Evolutionary conservation across 2,113 vertebrate species (phyloP), one percentile per base, ranked within the genome.

Genomic region (Okapia johnstoni): DNA sequence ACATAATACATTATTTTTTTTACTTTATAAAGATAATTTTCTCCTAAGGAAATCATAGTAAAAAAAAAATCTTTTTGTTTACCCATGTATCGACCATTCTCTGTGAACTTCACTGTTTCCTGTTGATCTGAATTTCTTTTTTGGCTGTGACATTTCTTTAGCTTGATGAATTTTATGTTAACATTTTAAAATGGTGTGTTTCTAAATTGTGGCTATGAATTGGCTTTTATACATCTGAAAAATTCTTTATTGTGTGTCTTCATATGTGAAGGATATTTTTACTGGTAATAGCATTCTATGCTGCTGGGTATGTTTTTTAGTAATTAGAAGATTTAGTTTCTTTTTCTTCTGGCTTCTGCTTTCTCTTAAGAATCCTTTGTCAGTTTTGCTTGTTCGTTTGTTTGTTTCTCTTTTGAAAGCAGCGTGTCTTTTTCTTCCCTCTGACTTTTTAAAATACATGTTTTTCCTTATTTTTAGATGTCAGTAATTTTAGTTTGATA

Each of bases 31-130:
- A 63, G 17, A 54, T 13, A 79, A 16, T 52, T 95, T 96, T 90
- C 46, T 52, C 90, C 36, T 70, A 70, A 88, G 55, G 76, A 88
- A 55, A 54, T 90, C 17, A 70, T 55, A 15, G 15, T 48, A 92
- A 92, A 43, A 88, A 88, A 90, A 95, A 93, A 60, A 40, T 66
- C 25, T 43, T 60, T 96, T 87, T 86, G 54, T 88, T 87, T 84
- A 77, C 2, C 46, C 3, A 36, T 36, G 12, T 54, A 54, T 58
- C 79, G 55, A 5, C 28, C 61, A 93, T 58, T 93, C 93, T 55
- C n/a, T 89, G 8, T 50, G 52, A 61, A 48, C 5, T 52, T 70
- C 3, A 19, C 60, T 95, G 90, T 96, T 70, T 40, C 23, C 6
- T 87, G 33, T 54, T 30, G 6, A 43, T 63, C 46, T 54, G 58